Conservation (phyloP, 2,113 vertebrate genomes). For the Xiphophorus maculatus region DNA sequence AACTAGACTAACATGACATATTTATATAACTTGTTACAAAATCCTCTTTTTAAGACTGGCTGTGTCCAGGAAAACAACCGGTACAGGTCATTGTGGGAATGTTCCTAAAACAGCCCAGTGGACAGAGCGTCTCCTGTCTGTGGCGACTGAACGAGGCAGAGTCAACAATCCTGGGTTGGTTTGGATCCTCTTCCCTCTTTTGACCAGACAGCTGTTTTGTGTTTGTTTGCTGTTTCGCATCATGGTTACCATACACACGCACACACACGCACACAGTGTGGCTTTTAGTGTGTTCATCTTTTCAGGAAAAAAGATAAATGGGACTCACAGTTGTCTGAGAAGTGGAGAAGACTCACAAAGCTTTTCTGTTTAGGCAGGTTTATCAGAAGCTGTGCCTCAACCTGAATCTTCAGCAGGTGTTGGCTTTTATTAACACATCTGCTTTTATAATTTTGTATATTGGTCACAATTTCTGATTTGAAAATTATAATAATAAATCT, state of each 20-base stretch:
- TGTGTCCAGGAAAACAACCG: slow-evolving; percentile 22
- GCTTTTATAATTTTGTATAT: background rate
- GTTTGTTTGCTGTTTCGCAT: slow-evolving; percentile 65
- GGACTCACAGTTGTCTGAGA: slow-evolving; percentile 46
- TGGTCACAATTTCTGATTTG: background rate
- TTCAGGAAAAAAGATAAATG: slow-evolving; percentile 55
- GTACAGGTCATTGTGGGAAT: slow-evolving; percentile 35
- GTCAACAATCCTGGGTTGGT: slow-evolving; percentile 64
- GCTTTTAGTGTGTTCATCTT: slow-evolving; percentile 20
- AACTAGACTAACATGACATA: background rate
- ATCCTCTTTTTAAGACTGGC: slow-evolving; percentile 21
- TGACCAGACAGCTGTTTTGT: slow-evolving; percentile 59
- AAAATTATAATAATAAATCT: background rate
- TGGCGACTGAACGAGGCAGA: slow-evolving; percentile 44
- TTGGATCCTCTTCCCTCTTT: slow-evolving; percentile 42
- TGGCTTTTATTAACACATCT: background rate
- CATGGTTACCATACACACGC: slow-evolving; percentile 56
- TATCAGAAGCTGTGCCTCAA: background rate
- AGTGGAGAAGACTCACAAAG: slow-evolving; percentile 41
- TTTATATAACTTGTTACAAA: slow-evolving; percentile 2
- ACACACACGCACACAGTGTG: slow-evolving; percentile 35
- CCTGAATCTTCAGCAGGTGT: background rate
- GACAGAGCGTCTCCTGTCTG: slow-evolving; percentile 63
- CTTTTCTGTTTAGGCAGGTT: slow-evolving; percentile 1
- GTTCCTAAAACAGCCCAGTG: slow-evolving; percentile 27